These are phyloP conservation scores for Drosophila kohkoa DNA, from an alignment of 1,140 invertebrate species.

Conservation along the genomic window DNA sequence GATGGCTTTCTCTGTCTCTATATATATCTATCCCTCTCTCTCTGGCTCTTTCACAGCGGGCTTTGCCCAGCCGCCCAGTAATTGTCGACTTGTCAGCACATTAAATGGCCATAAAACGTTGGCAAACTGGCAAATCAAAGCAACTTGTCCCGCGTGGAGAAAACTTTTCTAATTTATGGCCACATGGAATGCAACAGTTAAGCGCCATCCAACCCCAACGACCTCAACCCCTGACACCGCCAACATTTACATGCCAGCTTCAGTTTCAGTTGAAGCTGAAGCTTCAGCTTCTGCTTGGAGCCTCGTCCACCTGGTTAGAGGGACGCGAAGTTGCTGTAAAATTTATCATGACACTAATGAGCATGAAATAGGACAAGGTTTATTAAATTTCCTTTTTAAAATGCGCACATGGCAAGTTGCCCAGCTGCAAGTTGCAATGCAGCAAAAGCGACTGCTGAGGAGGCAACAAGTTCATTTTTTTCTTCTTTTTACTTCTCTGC, in stretches of 20 bases:
- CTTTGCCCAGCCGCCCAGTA: constrained; percentile 55
- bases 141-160: constrained; percentile 68
- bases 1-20: constrained; percentile 25
- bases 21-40: not conserved
- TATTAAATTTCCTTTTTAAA: constrained; percentile 82
- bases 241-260: constrained; percentile 60
- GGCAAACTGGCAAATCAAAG: constrained; percentile 77
- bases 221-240: constrained; percentile 35
- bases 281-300: not conserved
- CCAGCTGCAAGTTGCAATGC: constrained; percentile 30
- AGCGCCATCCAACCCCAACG: constrained; percentile 57
- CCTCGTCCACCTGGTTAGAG: constrained; percentile 35
- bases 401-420: constrained; percentile 66
- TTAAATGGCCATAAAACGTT: constrained; percentile 76
- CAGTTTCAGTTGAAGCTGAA: no score
- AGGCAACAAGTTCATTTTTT: constrained; percentile 62
- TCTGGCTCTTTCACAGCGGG: no score
- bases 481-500: constrained; percentile 2
- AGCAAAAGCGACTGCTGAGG: constrained; percentile 4
- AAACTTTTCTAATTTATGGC: constrained; percentile 79
- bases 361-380: constrained; percentile 80
- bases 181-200: constrained; percentile 75
- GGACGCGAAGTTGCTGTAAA: constrained; percentile 44
- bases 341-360: constrained; percentile 83
- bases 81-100: constrained; percentile 81